Percentiles rank a stretch among this genome's conserved stretches.
These are phyloP conservation scores for Eumacrocentrus americanus DNA, from an alignment of 2,888 invertebrate genomes.

Conservation along the genomic window DNA sequence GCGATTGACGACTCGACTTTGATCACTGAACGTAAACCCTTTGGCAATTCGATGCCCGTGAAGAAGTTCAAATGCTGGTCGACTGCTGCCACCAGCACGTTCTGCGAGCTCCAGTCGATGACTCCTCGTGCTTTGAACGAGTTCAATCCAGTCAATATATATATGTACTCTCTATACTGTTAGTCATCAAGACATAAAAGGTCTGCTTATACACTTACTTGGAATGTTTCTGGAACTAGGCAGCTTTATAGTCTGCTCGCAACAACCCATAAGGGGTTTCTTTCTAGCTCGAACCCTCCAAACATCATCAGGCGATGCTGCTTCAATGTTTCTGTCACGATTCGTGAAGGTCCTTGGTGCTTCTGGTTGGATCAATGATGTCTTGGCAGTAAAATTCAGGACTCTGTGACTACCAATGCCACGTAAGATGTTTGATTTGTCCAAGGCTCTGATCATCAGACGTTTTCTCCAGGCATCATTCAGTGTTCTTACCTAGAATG, in stretches of 20 bases:
- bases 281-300: slow-evolving; percentile 30
- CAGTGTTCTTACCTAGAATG: slow-evolving; percentile 29
- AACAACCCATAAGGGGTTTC: slow-evolving; percentile 29
- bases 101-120: slow-evolving; percentile 48
- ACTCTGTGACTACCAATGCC: slow-evolving; percentile 33
- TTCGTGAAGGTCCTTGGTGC: background rate
- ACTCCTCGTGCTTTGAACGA: slow-evolving; percentile 17
- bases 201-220: slow-evolving; percentile 1
- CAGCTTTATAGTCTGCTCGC: slow-evolving; percentile 1
- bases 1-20: slow-evolving; percentile 2
- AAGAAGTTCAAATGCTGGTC: slow-evolving; percentile 14
- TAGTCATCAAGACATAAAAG: too few species aligned
- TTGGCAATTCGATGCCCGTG: slow-evolving; percentile 33
- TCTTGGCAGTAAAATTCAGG: slow-evolving; percentile 32
- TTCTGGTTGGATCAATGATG: background rate
- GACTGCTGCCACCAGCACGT: slow-evolving; percentile 38
- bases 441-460: slow-evolving; percentile 36
- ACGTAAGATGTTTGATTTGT: slow-evolving; percentile 30
- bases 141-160: background rate
- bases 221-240: slow-evolving; percentile 14
- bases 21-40: background rate
- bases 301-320: slow-evolving; percentile 7
- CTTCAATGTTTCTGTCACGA: background rate
- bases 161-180: too few species aligned
- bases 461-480: slow-evolving; percentile 35